Evolutionary conservation across 2,113 vertebrate species (phyloP).

Genomic region (Lutjanus erythropterus): DNA sequence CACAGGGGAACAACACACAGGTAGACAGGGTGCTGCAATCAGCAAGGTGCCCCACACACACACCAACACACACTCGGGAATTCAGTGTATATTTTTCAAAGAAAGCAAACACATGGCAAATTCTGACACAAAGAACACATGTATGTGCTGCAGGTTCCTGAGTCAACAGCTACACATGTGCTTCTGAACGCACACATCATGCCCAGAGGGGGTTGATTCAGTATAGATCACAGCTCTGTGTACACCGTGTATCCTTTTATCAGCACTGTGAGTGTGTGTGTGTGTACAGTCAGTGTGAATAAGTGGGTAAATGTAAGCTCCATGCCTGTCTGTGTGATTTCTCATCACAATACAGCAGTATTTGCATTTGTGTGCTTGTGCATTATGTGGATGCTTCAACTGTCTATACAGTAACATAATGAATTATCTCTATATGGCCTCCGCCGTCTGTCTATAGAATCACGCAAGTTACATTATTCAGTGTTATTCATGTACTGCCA

Average conservation of each 20-base stretch:
- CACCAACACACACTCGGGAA: conserved; percentile 18
- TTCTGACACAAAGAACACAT: conserved; percentile 15
- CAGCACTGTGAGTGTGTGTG: background rate
- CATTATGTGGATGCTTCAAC: background rate
- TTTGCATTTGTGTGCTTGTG: conserved; percentile 14
- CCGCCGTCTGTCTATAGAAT: conserved; percentile 13
- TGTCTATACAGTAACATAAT: conserved; percentile 16
- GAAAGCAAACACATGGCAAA: conserved; percentile 22
- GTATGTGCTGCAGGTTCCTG: background rate
- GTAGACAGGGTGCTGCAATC: conserved; percentile 54
- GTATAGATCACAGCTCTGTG: conserved; percentile 42
- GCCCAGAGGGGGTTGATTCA: conserved; percentile 4
- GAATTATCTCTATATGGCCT: conserved; percentile 19
- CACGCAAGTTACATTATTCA: conserved; percentile 56
- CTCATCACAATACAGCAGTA: conserved; percentile 11
- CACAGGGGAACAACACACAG: conserved; percentile 47
- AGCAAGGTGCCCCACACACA: conserved; percentile 53
- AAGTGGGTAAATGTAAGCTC: conserved; percentile 22
- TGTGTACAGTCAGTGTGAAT: background rate
- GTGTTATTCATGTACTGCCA: conserved; percentile 49
- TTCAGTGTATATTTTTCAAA: conserved; percentile 36
- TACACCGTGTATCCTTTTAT: conserved; percentile 34
- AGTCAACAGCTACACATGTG: conserved; percentile 31
- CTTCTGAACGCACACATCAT: conserved; percentile 25
- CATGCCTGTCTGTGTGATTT: conserved; percentile 29